Conservation (phyloP, 2,113 vertebrate genomes). For the Raphicerus campestris region DNA sequence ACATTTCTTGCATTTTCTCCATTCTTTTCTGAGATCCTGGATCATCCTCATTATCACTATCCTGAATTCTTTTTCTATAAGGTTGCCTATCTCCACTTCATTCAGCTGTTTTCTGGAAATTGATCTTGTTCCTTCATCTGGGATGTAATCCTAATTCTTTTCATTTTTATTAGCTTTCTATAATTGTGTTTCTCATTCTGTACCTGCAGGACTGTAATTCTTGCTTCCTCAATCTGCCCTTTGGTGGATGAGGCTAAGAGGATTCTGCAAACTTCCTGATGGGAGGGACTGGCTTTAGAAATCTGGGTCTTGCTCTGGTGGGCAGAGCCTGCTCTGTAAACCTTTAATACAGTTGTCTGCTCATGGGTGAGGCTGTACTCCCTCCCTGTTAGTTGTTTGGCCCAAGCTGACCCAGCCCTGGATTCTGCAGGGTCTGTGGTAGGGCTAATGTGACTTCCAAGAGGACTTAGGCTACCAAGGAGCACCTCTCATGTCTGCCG, state of each 20-base stretch:
- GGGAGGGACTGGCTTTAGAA: neutral
- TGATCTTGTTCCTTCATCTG: neutral
- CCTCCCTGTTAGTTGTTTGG: neutral
- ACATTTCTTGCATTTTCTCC: neutral
- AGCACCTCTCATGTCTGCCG: neutral
- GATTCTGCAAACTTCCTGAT: neutral
- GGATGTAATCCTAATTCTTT: neutral
- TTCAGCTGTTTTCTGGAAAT: neutral
- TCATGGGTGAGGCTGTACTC: neutral
- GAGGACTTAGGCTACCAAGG: neutral
- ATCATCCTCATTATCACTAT: neutral
- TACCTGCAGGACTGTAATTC: neutral
- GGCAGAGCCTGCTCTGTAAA: neutral
- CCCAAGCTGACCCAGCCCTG: neutral
- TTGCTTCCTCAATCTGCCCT: neutral
- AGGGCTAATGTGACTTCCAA: neutral
- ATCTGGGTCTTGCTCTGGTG: neutral
- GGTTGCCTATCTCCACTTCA: neutral
- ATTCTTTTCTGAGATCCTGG: neutral
- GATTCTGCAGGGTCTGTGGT: neutral
- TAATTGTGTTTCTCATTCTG: neutral
- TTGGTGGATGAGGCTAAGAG: neutral
- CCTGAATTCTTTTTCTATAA: neutral
- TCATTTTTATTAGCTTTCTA: neutral
- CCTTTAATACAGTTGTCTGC: neutral